Evolutionary conservation across 1,140 invertebrate species (phyloP), one percentile per base, ranked within the genome.

Genomic region (Chironomus striatipennis): DNA sequence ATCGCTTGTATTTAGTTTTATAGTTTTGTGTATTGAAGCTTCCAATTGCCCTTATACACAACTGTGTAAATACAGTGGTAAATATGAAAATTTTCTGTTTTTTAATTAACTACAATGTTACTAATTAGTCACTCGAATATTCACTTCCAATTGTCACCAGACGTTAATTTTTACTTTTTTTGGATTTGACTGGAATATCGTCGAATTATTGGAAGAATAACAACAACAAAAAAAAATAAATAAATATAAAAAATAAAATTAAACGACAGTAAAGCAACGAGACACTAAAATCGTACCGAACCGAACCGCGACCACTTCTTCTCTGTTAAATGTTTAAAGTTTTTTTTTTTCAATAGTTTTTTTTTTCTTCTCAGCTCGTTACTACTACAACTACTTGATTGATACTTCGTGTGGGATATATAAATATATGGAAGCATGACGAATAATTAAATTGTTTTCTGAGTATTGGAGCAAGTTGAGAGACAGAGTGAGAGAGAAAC

Each of bases 391-490:
- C 47, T 57, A 57, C 47, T n/a, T 57, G 47, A 57, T 57, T 57
- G 47, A 57, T 57, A 57, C 47, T n/a, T 57, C 47, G 47, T 57
- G 47, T 57, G 47, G 47, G 47, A 57, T 57, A 57, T 12, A 15
- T 12, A 57, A 57, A 57, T 57, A 47, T 47, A 57, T 57, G 47
- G 47, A 57, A 57, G 47, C 47, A 57, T 57, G 47, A 57, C 47
- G 47, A 57, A 57, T 57, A 57, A 57, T 57, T 57, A 57, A 57
- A 57, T 57, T 57, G 4, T 57, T 57, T 57, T 57, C 12, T n/a
- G 12, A 57, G 47, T 57, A 57, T 57, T 57, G n/a, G 47, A 57
- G 47, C 5, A 57, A 57, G 15, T 57, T 57, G 12, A 34, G 24
- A 34, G 24, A 34, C 24, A 5, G 24, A 34, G 24, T 2, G 24